Evolutionary conservation across 2,888 invertebrate species (phyloP).

Genomic region (Aphidoletes aphidimyza): DNA sequence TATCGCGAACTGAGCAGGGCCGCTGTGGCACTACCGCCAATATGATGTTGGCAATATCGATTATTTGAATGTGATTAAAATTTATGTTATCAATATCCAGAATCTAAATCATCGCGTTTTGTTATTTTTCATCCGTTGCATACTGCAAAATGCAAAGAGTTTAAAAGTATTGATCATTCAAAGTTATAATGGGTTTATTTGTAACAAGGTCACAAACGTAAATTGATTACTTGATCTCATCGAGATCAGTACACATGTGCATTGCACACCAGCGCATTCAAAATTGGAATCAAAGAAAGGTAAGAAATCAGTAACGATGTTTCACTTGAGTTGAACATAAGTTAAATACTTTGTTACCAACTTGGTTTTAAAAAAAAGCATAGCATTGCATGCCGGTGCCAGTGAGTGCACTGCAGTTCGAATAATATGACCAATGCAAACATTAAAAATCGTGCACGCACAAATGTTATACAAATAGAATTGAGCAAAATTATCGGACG

Average conservation of each 20-base stretch:
- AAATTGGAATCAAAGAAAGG: not conserved
- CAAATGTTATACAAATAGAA: slow-evolving; percentile 49
- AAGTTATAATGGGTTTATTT: slow-evolving; percentile 36
- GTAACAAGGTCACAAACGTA: slow-evolving; percentile 50
- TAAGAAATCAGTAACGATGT: not conserved
- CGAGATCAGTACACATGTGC: not conserved
- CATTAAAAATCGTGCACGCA: slow-evolving; percentile 42
- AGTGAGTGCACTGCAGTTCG: not conserved
- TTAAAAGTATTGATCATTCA: slow-evolving; percentile 17
- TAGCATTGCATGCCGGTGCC: not conserved
- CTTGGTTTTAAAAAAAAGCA: no score
- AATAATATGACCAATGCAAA: slow-evolving; percentile 24
- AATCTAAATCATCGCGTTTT: slow-evolving; percentile 22
- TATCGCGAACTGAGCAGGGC: no score
- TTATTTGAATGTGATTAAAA: slow-evolving; percentile 5
- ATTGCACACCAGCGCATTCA: not conserved
- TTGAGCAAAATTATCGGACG: slow-evolving; percentile 49
- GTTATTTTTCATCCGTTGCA: not conserved
- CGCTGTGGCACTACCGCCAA: no score
- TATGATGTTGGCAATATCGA: not conserved
- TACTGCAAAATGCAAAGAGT: not conserved
- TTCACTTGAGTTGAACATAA: not conserved
- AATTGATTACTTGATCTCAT: slow-evolving; percentile 48
- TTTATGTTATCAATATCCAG: slow-evolving; percentile 31
- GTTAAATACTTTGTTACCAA: not conserved